phyloP scores from a whole-genome alignment of 2,888 invertebrate genomes.

The Hydriomena furcata region DNA sequence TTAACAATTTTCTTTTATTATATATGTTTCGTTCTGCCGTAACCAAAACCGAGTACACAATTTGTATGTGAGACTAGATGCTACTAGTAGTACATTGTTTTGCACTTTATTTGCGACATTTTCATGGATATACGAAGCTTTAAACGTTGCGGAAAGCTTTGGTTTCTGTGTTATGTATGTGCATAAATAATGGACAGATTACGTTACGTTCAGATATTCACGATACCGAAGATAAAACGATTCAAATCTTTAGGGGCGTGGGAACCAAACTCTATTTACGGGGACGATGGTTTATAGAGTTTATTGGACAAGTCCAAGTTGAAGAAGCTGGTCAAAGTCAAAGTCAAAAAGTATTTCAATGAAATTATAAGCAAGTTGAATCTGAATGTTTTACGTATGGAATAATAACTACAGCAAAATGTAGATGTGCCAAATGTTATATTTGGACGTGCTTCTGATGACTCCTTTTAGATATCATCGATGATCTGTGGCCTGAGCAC shows the following conservation, averaged over 20 bases:
- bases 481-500: too few relatives aligned
- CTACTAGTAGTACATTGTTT: background rate
- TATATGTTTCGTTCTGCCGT: too few relatives aligned
- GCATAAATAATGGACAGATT: constrained; percentile 35
- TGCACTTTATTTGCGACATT: constrained; percentile 6
- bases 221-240: constrained; percentile 21
- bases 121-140: constrained; percentile 18
- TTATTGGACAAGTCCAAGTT: too few relatives aligned
- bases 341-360: background rate
- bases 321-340: background rate
- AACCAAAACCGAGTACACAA: too few relatives aligned
- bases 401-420: too few relatives aligned
- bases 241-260: constrained; percentile 7
- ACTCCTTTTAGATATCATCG: too few relatives aligned
- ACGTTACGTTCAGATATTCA: constrained; percentile 25
- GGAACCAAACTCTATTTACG: background rate
- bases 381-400: too few relatives aligned
- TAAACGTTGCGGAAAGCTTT: constrained; percentile 23
- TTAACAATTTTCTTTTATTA: too few relatives aligned
- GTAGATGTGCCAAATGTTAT: too few relatives aligned
- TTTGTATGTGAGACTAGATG: too few relatives aligned
- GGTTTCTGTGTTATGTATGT: constrained; percentile 30
- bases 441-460: too few relatives aligned
- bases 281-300: background rate
- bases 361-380: too few relatives aligned